Percentiles rank a stretch among this genome's conserved stretches.
phyloP scores from a whole-genome alignment of 2,113 vertebrate species.

The Lycocorax pyrrhopterus region DNA sequence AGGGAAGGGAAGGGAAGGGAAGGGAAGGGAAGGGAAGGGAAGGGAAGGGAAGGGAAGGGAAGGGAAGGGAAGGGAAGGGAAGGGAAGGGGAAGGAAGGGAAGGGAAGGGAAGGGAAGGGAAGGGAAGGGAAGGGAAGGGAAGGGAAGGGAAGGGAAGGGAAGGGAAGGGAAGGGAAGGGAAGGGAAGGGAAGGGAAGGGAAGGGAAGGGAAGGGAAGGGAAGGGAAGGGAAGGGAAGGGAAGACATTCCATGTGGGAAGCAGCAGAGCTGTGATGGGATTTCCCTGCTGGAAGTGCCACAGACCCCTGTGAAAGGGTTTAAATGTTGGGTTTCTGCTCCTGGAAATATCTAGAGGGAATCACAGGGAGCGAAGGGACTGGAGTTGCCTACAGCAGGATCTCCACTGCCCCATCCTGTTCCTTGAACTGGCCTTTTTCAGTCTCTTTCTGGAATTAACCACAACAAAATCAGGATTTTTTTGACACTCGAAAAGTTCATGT shows the following conservation, averaged over 20 bases:
- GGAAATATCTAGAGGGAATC: background rate
- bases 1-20: too few relatives aligned
- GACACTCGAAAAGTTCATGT: background rate
- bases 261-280: background rate
- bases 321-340: background rate
- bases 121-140: too few relatives aligned
- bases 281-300: background rate
- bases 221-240: background rate
- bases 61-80: background rate
- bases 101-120: background rate
- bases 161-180: too few relatives aligned
- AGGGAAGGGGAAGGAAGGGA: too few relatives aligned
- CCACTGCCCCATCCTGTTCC: background rate
- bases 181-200: too few relatives aligned
- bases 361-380: too few relatives aligned
- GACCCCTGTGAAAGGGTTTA: background rate
- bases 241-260: background rate
- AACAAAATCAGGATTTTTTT: background rate
- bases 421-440: background rate
- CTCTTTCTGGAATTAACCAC: too few relatives aligned
- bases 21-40: background rate
- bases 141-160: too few relatives aligned
- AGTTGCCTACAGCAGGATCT: background rate
- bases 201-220: background rate
- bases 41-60: background rate